Evolutionary conservation across 2,797 vertebrate species (phyloP).

Genomic region (Salarias fasciatus): DNA sequence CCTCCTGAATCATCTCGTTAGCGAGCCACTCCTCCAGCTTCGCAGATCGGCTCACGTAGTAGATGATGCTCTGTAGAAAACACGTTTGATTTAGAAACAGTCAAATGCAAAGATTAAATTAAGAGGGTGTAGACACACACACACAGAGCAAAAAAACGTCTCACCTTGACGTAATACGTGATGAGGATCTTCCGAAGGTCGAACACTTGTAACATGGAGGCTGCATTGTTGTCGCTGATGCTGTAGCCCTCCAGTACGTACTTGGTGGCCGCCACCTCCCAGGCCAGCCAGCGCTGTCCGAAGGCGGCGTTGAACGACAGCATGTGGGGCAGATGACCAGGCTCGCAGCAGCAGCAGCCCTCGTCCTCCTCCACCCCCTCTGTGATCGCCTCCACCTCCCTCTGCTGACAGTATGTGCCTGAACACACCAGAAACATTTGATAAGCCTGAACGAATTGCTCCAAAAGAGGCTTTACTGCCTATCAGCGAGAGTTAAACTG

Average conservation of each 20-base stretch:
- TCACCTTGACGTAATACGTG: conserved; percentile 98
- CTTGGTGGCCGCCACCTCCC: conserved; percentile 98
- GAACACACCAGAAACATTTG: neutral
- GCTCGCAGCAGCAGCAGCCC: conserved; percentile 98
- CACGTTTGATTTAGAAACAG: too few species aligned
- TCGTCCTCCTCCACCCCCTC: conserved; percentile 99
- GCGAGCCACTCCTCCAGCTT: conserved; percentile 96
- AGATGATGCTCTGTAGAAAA: conserved; percentile 92
- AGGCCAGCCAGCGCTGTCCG: conserved; percentile 97
- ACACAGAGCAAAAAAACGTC: neutral
- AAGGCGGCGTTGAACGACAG: conserved; percentile 97
- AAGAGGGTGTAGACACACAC: neutral
- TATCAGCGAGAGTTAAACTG: too few species aligned
- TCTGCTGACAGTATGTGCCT: conserved; percentile 99
- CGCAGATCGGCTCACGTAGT: conserved; percentile 93
- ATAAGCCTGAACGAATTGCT: neutral
- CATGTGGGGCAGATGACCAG: conserved; percentile 95
- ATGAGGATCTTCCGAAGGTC: conserved; percentile 98
- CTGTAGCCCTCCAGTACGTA: conserved; percentile 98
- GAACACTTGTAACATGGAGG: conserved; percentile 98
- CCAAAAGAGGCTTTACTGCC: neutral
- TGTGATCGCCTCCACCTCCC: conserved; percentile 98
- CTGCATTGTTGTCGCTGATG: conserved; percentile 98
- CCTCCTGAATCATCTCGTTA: conserved; percentile 94
- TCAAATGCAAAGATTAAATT: too few species aligned